Conservation (phyloP, 2,797 vertebrate species). For the Galagoides demidoff region DNA sequence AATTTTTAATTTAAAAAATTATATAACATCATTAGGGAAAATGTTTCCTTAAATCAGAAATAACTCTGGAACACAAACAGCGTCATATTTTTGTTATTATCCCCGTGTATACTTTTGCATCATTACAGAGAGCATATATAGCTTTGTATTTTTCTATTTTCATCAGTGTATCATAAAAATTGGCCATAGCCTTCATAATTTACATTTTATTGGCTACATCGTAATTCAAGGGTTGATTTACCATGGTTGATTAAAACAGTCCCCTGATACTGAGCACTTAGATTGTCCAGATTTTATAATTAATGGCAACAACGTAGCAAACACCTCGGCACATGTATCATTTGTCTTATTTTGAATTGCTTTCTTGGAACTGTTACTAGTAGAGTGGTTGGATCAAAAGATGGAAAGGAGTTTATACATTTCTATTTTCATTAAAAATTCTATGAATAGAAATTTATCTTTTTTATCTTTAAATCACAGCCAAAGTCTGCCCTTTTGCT, state of each 20-base stretch:
- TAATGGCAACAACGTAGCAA: background rate
- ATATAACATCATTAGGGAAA: background rate
- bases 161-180: background rate
- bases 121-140: background rate
- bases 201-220: background rate
- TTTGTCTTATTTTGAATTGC: background rate
- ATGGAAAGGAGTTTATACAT: background rate
- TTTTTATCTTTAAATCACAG: slow-evolving; percentile 84
- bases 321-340: accelerated
- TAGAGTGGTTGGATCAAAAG: background rate
- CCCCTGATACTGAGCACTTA: background rate
- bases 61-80: slow-evolving; percentile 13
- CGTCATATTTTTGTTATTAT: slow-evolving; percentile 17
- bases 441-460: slow-evolving; percentile 30
- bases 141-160: slow-evolving; percentile 37
- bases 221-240: background rate
- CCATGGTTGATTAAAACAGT: background rate
- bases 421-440: slow-evolving; percentile 2
- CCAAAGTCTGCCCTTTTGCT: slow-evolving; percentile 89
- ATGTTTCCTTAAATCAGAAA: background rate
- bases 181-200: background rate
- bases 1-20: slow-evolving; percentile 39
- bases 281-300: background rate
- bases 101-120: background rate
- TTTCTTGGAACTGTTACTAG: background rate